A percentile compares a stretch with the other conserved stretches of the same genome.
Conservation (phyloP, 2,113 vertebrate species). For the Pantherophis guttatus region DNA sequence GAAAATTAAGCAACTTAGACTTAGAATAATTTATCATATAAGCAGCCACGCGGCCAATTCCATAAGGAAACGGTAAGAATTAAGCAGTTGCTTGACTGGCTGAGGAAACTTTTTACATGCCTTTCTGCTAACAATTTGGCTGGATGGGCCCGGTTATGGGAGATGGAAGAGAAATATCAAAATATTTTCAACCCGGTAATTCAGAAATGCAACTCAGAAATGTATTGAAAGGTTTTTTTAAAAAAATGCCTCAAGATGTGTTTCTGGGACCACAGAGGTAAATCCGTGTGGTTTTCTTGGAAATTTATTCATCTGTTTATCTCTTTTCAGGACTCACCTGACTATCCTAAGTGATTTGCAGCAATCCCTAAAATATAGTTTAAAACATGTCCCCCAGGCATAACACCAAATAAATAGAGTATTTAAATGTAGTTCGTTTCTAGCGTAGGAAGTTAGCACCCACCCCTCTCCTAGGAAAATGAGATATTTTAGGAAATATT, state of each 20-base stretch:
- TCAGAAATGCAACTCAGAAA: background rate
- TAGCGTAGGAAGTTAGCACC: no score
- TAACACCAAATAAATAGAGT: background rate
- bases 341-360: background rate
- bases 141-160: background rate
- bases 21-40: background rate
- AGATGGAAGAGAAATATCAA: background rate
- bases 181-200: background rate
- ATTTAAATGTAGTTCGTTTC: background rate
- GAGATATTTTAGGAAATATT: no score
- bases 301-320: background rate
- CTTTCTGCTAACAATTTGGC: background rate
- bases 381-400: background rate
- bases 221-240: background rate
- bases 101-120: background rate
- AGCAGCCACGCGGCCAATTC: background rate
- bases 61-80: background rate
- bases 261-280: background rate
- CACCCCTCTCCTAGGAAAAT: no score
- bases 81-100: background rate
- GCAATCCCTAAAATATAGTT: background rate
- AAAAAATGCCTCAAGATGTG: no score
- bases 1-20: background rate
- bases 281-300: background rate
- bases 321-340: background rate